Percentiles rank a stretch among this genome's conserved stretches.
Conservation (phyloP, 1,140 invertebrate species). For the Nixonia krombeini region DNA sequence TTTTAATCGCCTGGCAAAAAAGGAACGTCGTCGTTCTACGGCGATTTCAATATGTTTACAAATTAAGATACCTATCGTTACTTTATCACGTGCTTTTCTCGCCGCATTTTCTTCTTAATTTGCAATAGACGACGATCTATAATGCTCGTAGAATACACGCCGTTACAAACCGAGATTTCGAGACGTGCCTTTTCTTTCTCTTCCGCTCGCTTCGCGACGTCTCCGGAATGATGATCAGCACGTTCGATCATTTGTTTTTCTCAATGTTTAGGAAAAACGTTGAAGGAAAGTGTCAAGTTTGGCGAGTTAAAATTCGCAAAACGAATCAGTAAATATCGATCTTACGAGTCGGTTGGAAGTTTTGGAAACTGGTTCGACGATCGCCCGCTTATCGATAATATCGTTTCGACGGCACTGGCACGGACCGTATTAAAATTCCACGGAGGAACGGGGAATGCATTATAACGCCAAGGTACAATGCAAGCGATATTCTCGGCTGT, state of each 20-base stretch:
- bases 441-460: constrained; percentile 44
- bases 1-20: constrained; percentile 17
- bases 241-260: too few relatives aligned
- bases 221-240: too few relatives aligned
- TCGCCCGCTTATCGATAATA: too few relatives aligned
- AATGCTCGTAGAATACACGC: not conserved
- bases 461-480: constrained; percentile 52
- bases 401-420: constrained; percentile 47
- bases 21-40: constrained; percentile 6
- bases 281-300: too few relatives aligned
- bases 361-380: too few relatives aligned
- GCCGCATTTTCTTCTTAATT: not conserved
- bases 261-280: too few relatives aligned
- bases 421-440: constrained; percentile 56
- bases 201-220: too few relatives aligned
- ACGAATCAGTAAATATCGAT: too few relatives aligned
- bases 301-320: too few relatives aligned
- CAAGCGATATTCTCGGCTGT: constrained; percentile 57
- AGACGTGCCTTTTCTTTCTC: too few relatives aligned
- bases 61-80: constrained; percentile 10
- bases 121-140: not conserved
- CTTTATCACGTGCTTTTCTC: constrained; percentile 11
- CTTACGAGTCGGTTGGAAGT: too few relatives aligned
- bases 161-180: too few relatives aligned
- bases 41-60: constrained; percentile 15